A percentile compares a stretch with the other conserved stretches of the same genome.
These are phyloP conservation scores for Plemyria rubiginata DNA, from an alignment of 2,888 invertebrate genomes.

Conservation along the genomic window DNA sequence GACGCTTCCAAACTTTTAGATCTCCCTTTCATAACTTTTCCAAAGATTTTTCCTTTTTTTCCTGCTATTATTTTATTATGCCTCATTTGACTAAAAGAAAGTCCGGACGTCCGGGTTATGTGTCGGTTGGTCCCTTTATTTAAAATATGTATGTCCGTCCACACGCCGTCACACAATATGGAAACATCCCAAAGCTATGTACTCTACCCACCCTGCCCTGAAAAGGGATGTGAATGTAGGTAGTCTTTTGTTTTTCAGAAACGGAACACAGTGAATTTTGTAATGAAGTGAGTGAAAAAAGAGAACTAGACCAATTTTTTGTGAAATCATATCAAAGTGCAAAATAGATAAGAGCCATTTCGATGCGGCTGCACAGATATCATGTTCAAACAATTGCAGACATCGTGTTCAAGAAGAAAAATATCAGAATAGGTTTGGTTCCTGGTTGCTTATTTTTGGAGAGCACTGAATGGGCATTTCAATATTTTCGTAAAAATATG, in stretches of 20 bases:
- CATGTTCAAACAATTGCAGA: too few relatives aligned
- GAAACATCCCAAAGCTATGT: constrained; percentile 62
- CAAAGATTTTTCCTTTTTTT: constrained; percentile 70
- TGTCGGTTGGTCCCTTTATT: constrained; percentile 68
- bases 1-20: constrained; percentile 72
- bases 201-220: constrained; percentile 24
- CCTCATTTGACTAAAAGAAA: constrained; percentile 82
- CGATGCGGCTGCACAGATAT: background rate
- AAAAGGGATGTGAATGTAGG: constrained; percentile 33
- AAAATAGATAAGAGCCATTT: background rate
- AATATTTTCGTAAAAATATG: constrained; percentile 16
- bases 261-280: constrained; percentile 32
- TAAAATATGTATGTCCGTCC: constrained; percentile 75
- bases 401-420: background rate
- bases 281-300: constrained; percentile 29
- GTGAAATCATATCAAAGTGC: background rate
- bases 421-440: background rate
- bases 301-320: background rate
- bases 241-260: constrained; percentile 42
- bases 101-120: constrained; percentile 69
- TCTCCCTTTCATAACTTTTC: constrained; percentile 79
- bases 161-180: constrained; percentile 55
- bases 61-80: constrained; percentile 79
- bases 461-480: background rate
- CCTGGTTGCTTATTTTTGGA: background rate